These are phyloP conservation scores for Calephelis virginiensis DNA, from an alignment of 1,140 invertebrate species.

Conservation along the genomic window DNA sequence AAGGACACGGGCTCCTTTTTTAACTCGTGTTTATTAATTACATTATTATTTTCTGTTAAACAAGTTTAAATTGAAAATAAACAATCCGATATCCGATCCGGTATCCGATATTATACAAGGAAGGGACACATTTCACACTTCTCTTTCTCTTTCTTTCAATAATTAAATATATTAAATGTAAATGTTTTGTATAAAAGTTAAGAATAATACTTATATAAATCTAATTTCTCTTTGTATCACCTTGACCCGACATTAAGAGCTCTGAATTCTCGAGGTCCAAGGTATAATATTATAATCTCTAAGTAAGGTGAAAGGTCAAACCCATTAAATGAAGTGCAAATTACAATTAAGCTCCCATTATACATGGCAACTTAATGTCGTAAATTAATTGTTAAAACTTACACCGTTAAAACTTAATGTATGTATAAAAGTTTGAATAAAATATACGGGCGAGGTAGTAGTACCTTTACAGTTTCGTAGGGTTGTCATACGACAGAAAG, in stretches of 20 bases:
- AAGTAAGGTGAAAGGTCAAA: neutral
- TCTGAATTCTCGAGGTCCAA: neutral
- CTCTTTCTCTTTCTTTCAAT: too few species aligned
- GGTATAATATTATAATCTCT: neutral
- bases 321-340: neutral
- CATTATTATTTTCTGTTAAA: too few species aligned
- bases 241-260: neutral
- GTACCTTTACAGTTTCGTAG: neutral
- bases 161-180: too few species aligned
- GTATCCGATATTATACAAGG: too few species aligned
- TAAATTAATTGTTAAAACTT: conserved; percentile 5
- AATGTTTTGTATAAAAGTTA: too few species aligned
- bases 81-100: too few species aligned
- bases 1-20: too few species aligned
- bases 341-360: neutral
- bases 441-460: neutral
- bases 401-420: conserved; percentile 5
- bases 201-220: neutral
- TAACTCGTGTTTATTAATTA: too few species aligned
- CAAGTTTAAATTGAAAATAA: too few species aligned
- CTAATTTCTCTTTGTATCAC: neutral
- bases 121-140: too few species aligned
- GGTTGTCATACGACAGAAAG: too few species aligned
- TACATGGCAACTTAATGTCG: conserved; percentile 4
- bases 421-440: conserved; percentile 15